Evolutionary conservation across 2,113 vertebrate genomes (phyloP).

Genomic region (Vulpes ferrilata): DNA sequence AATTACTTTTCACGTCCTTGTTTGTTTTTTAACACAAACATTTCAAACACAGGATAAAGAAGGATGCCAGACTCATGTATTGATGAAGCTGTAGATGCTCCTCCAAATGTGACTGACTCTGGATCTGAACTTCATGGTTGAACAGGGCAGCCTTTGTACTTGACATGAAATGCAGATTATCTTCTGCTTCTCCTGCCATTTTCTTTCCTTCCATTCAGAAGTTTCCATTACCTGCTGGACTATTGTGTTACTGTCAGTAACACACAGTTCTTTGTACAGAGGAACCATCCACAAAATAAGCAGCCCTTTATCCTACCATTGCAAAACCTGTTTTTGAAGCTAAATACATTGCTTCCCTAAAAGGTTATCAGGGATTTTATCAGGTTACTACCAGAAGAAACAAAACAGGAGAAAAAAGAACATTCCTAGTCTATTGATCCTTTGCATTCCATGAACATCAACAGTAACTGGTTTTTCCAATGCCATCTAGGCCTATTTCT

Average conservation of each 20-base stretch:
- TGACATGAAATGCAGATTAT: slow-evolving; percentile 81
- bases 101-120: slow-evolving; percentile 64
- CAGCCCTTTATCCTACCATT: slow-evolving; percentile 69
- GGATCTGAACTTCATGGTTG: slow-evolving; percentile 66
- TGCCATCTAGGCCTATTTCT: background rate
- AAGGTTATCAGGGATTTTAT: slow-evolving; percentile 30
- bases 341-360: slow-evolving; percentile 53
- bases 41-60: slow-evolving; percentile 66
- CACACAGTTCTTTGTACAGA: slow-evolving; percentile 82
- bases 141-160: slow-evolving; percentile 85
- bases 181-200: slow-evolving; percentile 80
- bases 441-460: background rate
- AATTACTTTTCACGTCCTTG: background rate
- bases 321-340: slow-evolving; percentile 16
- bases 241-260: slow-evolving; percentile 85
- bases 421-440: background rate
- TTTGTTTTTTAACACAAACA: background rate
- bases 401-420: background rate
- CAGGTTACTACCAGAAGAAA: background rate
- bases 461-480: background rate
- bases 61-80: background rate
- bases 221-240: slow-evolving; percentile 86
- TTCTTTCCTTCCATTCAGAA: slow-evolving; percentile 88
- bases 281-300: slow-evolving; percentile 77
- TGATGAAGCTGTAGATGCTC: background rate